Percentiles rank a stretch among this genome's conserved stretches.
Conservation (phyloP, 2,888 invertebrate genomes). For the Malachius bipustulatus region DNA sequence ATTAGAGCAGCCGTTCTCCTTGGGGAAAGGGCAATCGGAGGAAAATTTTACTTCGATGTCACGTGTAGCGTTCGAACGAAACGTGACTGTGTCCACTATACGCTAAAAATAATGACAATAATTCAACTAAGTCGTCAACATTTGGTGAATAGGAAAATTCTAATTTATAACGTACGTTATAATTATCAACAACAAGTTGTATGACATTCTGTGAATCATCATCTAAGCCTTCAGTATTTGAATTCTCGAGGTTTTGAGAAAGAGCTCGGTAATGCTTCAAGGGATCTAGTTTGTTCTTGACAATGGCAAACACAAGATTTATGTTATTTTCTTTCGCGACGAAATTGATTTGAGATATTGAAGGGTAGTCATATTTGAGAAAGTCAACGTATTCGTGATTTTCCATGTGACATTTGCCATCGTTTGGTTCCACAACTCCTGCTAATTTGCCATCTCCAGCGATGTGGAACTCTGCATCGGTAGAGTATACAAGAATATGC, state of each 20-base stretch:
- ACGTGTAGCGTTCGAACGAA: slow-evolving; percentile 35
- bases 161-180: too few relatives aligned
- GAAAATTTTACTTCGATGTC: slow-evolving; percentile 46
- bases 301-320: slow-evolving; percentile 67
- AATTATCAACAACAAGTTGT: slow-evolving; percentile 54
- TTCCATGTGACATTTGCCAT: slow-evolving; percentile 53
- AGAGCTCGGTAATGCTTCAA: slow-evolving; percentile 41
- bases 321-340: slow-evolving; percentile 55
- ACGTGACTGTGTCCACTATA: slow-evolving; percentile 37
- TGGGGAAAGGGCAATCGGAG: slow-evolving; percentile 34
- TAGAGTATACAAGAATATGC: slow-evolving; percentile 61
- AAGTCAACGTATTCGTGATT: slow-evolving; percentile 46
- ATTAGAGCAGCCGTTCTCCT: slow-evolving; percentile 47
- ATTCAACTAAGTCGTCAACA: too few relatives aligned
- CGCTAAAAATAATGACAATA: too few relatives aligned
- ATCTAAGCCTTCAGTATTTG: slow-evolving; percentile 50
- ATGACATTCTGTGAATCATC: slow-evolving; percentile 55
- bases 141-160: too few relatives aligned
- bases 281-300: slow-evolving; percentile 27
- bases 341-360: slow-evolving; percentile 53
- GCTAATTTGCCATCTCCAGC: slow-evolving; percentile 69
- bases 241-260: slow-evolving; percentile 50
- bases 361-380: slow-evolving; percentile 61
- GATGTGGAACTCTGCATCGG: slow-evolving; percentile 63
- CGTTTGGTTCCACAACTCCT: slow-evolving; percentile 58